Percentiles rank a stretch among this genome's conserved stretches.
Conservation (phyloP, 2,113 vertebrate genomes). For the Rhizomys pruinosus region DNA sequence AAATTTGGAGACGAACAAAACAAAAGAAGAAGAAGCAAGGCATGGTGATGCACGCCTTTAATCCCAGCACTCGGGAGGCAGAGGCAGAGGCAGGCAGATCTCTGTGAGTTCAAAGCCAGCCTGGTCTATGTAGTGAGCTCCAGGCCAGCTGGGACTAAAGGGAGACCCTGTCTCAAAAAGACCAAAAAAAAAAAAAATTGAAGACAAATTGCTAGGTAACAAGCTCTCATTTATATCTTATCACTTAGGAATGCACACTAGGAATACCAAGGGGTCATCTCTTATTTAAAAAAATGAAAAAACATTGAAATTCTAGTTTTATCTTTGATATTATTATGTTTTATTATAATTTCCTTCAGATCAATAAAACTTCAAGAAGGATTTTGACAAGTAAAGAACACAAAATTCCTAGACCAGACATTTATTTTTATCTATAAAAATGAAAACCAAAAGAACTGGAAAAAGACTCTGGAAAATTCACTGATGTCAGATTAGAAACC, state of each 20-base stretch:
- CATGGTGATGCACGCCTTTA: too few relatives aligned
- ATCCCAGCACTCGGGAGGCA: too few relatives aligned
- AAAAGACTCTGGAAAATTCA: too few relatives aligned
- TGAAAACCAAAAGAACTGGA: too few relatives aligned
- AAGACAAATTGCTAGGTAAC: background rate
- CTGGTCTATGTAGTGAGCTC: too few relatives aligned
- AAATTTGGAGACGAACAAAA: background rate
- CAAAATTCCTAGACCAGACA: background rate
- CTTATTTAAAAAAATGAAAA: background rate
- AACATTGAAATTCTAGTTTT: background rate
- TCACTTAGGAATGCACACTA: background rate
- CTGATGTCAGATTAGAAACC: too few relatives aligned
- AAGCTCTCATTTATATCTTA: background rate
- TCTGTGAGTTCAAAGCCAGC: too few relatives aligned
- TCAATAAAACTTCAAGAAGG: slow-evolving; percentile 35
- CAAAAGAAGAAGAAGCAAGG: too few relatives aligned
- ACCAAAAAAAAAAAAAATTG: background rate
- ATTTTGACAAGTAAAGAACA: slow-evolving; percentile 14
- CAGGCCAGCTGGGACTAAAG: too few relatives aligned
- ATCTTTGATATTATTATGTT: background rate
- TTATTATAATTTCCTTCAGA: slow-evolving; percentile 42
- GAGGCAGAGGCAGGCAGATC: too few relatives aligned
- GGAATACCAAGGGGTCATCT: background rate
- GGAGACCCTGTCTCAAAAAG: too few relatives aligned
- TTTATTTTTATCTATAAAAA: too few relatives aligned